phyloP scores from a whole-genome alignment of 2,888 invertebrate genomes.

The Reticulitermes lucifugus region DNA sequence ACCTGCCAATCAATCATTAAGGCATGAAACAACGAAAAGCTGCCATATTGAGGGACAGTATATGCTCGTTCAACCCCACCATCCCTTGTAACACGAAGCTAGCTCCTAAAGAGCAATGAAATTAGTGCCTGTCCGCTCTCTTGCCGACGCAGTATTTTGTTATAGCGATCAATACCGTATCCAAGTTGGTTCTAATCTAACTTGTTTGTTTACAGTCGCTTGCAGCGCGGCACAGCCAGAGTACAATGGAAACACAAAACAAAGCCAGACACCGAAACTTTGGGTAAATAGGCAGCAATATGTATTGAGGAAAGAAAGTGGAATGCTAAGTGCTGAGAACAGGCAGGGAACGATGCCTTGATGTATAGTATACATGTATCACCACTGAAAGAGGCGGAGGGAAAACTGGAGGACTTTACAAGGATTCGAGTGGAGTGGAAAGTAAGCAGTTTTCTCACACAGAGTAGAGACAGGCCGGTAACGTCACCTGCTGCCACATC shows the following conservation, averaged over 20 bases:
- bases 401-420: background rate
- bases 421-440: slow-evolving; percentile 19
- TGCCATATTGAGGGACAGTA: background rate
- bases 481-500: too few species aligned
- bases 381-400: slow-evolving; percentile 11
- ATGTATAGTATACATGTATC: slow-evolving; percentile 52
- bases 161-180: slow-evolving; percentile 49
- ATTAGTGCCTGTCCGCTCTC: slow-evolving; percentile 43
- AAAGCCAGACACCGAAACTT: slow-evolving; percentile 50
- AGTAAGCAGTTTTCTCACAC: background rate
- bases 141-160: slow-evolving; percentile 13
- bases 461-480: too few species aligned
- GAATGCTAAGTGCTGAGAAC: slow-evolving; percentile 23
- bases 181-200: slow-evolving; percentile 50
- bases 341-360: slow-evolving; percentile 21
- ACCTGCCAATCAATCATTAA: too few species aligned
- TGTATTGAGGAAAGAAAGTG: slow-evolving; percentile 43
- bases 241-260: slow-evolving; percentile 50
- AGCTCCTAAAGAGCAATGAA: slow-evolving; percentile 38
- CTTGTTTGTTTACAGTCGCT: slow-evolving; percentile 52
- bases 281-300: slow-evolving; percentile 51
- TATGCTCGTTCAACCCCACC: background rate
- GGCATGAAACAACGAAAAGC: background rate
- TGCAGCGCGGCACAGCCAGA: background rate
- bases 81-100: slow-evolving; percentile 10